phyloP scores from a whole-genome alignment of 2,888 invertebrate species.

The Limenitis camilla region DNA sequence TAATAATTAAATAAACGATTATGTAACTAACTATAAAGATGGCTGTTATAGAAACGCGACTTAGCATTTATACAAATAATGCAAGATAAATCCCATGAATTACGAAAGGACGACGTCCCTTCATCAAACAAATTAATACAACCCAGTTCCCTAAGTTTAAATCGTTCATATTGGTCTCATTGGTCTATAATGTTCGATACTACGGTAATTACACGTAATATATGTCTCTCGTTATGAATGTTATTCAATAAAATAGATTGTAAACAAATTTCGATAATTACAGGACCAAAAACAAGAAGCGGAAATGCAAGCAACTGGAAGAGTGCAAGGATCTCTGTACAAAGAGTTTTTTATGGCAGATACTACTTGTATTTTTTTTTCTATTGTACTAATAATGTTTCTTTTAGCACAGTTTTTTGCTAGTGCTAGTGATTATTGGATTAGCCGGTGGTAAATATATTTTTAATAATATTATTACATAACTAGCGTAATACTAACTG shows the following conservation, averaged over 20 bases:
- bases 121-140: slow-evolving; percentile 25
- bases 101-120: slow-evolving; percentile 43
- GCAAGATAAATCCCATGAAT: slow-evolving; percentile 51
- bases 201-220: slow-evolving; percentile 33
- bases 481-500: no score
- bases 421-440: slow-evolving; percentile 64
- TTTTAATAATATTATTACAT: background rate
- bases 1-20: background rate
- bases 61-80: slow-evolving; percentile 54
- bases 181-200: slow-evolving; percentile 46
- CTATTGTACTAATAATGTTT: slow-evolving; percentile 48
- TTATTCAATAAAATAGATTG: background rate
- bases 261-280: background rate
- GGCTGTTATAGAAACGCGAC: slow-evolving; percentile 40
- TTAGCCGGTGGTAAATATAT: slow-evolving; percentile 50
- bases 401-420: slow-evolving; percentile 75
- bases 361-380: slow-evolving; percentile 41
- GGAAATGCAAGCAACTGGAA: slow-evolving; percentile 51
- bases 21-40: background rate
- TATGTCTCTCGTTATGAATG: background rate
- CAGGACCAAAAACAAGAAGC: slow-evolving; percentile 60
- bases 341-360: slow-evolving; percentile 58
- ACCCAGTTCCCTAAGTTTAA: slow-evolving; percentile 47
- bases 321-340: slow-evolving; percentile 56
- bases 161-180: slow-evolving; percentile 40